Percentiles rank a stretch among this genome's conserved stretches.
These are phyloP conservation scores for Drosophila lutescens DNA, from an alignment of 2,888 invertebrate genomes.

Conservation along the genomic window DNA sequence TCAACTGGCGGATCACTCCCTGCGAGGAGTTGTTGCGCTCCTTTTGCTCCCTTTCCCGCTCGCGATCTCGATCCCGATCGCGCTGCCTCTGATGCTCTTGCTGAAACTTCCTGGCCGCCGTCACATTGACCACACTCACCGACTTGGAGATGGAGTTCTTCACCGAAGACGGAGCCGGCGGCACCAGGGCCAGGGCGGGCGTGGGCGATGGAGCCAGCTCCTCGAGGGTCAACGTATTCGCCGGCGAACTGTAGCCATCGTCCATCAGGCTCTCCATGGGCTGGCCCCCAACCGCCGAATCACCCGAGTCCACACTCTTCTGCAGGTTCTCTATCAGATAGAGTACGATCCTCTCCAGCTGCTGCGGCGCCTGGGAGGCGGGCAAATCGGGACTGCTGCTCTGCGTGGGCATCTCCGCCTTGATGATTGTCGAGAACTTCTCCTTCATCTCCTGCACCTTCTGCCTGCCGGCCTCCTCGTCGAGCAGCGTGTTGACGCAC, in stretches of 20 bases:
- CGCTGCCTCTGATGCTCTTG: conserved; percentile 62
- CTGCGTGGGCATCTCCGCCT: conserved; percentile 85
- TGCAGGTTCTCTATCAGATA: conserved; percentile 87
- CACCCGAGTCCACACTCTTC: conserved; percentile 50
- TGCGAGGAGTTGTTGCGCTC: conserved; percentile 9
- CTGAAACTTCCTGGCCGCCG: conserved; percentile 80
- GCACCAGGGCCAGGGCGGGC: conserved; percentile 82
- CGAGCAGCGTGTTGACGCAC: conserved; percentile 92
- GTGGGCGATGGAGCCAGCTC: conserved; percentile 62
- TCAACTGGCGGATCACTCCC: conserved; percentile 52
- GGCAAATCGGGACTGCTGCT: conserved; percentile 83
- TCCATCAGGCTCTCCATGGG: conserved; percentile 40
- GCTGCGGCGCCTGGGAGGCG: conserved; percentile 89
- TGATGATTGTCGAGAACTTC: conserved; percentile 90
- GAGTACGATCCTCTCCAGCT: conserved; percentile 89
- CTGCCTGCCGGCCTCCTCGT: conserved; percentile 89
- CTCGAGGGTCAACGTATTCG: conserved; percentile 43
- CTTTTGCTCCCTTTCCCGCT: background rate
- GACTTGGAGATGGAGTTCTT: conserved; percentile 84
- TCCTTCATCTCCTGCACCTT: conserved; percentile 92
- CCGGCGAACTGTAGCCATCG: conserved; percentile 51
- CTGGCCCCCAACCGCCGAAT: conserved; percentile 26
- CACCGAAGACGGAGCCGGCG: conserved; percentile 83
- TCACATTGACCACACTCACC: conserved; percentile 83
- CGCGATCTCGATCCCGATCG: background rate